phyloP scores from a whole-genome alignment of 2,888 invertebrate species.

The Nemotelus pantherinus region DNA sequence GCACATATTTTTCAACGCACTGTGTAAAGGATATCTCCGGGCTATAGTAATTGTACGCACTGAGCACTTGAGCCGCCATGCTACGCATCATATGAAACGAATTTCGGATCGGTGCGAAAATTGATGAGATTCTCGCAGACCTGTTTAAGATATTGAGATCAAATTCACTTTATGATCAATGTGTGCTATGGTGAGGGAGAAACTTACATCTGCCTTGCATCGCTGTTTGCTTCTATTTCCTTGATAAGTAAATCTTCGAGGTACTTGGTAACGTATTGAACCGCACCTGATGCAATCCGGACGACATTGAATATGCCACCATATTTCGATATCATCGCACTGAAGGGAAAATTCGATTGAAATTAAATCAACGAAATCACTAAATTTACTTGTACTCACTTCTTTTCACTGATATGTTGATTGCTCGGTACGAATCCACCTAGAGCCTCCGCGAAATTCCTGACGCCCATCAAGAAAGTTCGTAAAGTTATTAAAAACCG shows the following conservation, averaged over 20 bases:
- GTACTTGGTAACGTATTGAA: constrained; percentile 15
- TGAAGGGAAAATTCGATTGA: background rate
- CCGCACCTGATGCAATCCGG: constrained; percentile 13
- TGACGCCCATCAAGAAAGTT: constrained; percentile 32
- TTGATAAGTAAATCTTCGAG: constrained; percentile 29
- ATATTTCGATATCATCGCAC: constrained; percentile 17
- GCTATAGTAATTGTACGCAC: constrained; percentile 32
- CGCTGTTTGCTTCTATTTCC: constrained; percentile 8
- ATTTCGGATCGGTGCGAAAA: background rate
- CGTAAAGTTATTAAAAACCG: constrained; percentile 17
- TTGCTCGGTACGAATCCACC: constrained; percentile 26
- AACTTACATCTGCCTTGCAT: background rate
- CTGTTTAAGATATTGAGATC: background rate
- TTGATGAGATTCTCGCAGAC: background rate
- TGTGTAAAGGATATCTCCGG: constrained; percentile 37
- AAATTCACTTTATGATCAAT: background rate
- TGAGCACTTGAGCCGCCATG: constrained; percentile 13
- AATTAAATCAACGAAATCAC: background rate
- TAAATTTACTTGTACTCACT: background rate
- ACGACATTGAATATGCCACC: constrained; percentile 15
- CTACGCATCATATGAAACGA: constrained; percentile 1
- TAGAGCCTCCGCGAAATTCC: constrained; percentile 41
- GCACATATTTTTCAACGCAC: constrained; percentile 12
- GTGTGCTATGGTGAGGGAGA: background rate
- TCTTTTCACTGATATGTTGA: constrained; percentile 22